Evolutionary conservation across 2,888 invertebrate species (phyloP).

Genomic region (Seira ritae): DNA sequence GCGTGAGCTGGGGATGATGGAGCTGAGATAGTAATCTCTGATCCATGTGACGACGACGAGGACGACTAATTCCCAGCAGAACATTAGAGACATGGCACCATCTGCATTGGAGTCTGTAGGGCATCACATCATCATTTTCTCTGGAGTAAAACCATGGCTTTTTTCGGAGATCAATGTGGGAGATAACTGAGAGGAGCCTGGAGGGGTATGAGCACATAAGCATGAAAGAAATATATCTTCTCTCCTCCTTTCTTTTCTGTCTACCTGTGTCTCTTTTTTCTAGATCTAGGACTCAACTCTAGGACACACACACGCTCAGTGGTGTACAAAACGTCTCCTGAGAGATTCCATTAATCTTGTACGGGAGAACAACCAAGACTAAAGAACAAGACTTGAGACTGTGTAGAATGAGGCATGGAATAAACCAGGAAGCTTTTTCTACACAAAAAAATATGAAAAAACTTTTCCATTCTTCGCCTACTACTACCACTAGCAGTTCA

Average conservation of each 20-base stretch:
- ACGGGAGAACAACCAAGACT: slow-evolving; percentile 14
- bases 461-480: too few species aligned
- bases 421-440: too few species aligned
- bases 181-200: neutral
- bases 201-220: neutral
- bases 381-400: neutral
- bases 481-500: too few species aligned
- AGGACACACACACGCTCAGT: neutral
- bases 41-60: neutral
- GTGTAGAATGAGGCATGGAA: too few species aligned
- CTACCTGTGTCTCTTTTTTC: neutral
- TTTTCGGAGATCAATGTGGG: slow-evolving; percentile 1
- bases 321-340: slow-evolving; percentile 9
- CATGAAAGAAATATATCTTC: neutral
- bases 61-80: neutral
- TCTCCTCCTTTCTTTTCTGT: neutral
- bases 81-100: neutral
- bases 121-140: neutral
- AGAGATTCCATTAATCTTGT: slow-evolving; percentile 44
- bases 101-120: neutral
- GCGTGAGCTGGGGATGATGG: too few species aligned
- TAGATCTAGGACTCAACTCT: neutral
- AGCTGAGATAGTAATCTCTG: neutral
- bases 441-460: too few species aligned
- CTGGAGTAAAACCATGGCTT: slow-evolving; percentile 1